A percentile compares a stretch with the other conserved stretches of the same genome.
phyloP scores from a whole-genome alignment of 2,888 invertebrate species.

The Drosophila austrosaltans region DNA sequence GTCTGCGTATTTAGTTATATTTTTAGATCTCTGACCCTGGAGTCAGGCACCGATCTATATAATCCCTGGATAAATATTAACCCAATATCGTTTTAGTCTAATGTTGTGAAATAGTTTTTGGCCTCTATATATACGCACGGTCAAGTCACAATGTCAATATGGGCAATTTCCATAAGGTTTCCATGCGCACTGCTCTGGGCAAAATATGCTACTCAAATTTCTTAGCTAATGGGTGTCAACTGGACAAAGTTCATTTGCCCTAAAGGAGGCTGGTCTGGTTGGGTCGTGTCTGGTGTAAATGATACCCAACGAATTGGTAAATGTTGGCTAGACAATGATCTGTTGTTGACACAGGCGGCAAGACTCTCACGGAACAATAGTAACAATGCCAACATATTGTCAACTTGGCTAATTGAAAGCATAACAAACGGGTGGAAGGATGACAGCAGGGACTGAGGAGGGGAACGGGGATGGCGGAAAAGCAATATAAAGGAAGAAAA shows the following conservation, averaged over 20 bases:
- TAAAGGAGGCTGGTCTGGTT: constrained; percentile 20
- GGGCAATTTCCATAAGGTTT: constrained; percentile 69
- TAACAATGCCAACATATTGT: constrained; percentile 47
- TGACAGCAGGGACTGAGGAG: neutral
- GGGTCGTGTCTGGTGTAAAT: constrained; percentile 40
- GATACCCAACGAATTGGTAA: constrained; percentile 34
- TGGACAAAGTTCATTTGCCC: constrained; percentile 71
- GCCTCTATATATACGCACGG: neutral
- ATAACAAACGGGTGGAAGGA: constrained; percentile 39
- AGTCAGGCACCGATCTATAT: constrained; percentile 40
- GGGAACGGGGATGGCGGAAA: constrained; percentile 20
- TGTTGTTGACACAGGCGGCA: constrained; percentile 72
- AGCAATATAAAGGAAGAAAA: constrained; percentile 37
- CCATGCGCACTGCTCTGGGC: constrained; percentile 41
- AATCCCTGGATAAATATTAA: constrained; percentile 55
- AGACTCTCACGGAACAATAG: constrained; percentile 67
- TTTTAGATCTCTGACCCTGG: constrained; percentile 22
- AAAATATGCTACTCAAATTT: constrained; percentile 74
- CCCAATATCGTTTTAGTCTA: neutral
- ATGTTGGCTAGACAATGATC: constrained; percentile 58
- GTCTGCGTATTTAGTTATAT: constrained; percentile 25
- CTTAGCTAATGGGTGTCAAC: constrained; percentile 63
- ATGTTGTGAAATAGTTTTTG: constrained; percentile 39
- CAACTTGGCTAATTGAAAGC: constrained; percentile 50
- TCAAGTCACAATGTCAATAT: constrained; percentile 47